Conservation (phyloP, 2,888 invertebrate genomes). For the Biston stratarius region DNA sequence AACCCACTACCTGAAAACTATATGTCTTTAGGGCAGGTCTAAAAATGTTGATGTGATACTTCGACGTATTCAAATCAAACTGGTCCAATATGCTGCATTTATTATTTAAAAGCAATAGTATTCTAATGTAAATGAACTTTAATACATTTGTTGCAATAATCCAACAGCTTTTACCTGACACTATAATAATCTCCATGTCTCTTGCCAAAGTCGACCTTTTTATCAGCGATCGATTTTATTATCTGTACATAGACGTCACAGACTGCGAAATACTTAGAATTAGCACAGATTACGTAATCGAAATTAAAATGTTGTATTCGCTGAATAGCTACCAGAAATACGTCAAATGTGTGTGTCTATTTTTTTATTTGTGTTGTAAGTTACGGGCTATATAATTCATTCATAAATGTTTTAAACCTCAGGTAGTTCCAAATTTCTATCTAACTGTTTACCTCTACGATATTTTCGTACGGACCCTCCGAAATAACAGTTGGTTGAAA, state of each 20-base stretch:
- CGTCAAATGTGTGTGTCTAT: too few species aligned
- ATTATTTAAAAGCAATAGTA: too few species aligned
- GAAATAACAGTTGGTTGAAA: constrained; percentile 53
- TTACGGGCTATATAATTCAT: constrained; percentile 10
- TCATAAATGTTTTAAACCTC: constrained; percentile 24
- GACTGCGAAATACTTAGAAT: too few species aligned
- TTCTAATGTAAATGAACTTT: too few species aligned
- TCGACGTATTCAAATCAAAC: too few species aligned
- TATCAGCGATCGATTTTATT: constrained; percentile 19
- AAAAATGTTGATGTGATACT: too few species aligned
- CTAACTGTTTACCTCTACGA: constrained; percentile 25
- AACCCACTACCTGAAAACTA: too few species aligned
- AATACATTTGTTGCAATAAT: too few species aligned
- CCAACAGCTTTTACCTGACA: not conserved
- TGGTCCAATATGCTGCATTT: too few species aligned
- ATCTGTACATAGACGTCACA: not conserved
- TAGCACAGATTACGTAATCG: not conserved
- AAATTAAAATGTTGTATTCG: not conserved
- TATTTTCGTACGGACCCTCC: constrained; percentile 50
- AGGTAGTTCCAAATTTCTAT: constrained; percentile 9
- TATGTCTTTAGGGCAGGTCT: too few species aligned
- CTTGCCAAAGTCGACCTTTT: not conserved
- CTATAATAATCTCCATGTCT: not conserved
- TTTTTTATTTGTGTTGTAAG: too few species aligned
- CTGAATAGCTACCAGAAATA: too few species aligned